Conservation (phyloP, 2,113 vertebrate species). For the Macquaria australasica region DNA sequence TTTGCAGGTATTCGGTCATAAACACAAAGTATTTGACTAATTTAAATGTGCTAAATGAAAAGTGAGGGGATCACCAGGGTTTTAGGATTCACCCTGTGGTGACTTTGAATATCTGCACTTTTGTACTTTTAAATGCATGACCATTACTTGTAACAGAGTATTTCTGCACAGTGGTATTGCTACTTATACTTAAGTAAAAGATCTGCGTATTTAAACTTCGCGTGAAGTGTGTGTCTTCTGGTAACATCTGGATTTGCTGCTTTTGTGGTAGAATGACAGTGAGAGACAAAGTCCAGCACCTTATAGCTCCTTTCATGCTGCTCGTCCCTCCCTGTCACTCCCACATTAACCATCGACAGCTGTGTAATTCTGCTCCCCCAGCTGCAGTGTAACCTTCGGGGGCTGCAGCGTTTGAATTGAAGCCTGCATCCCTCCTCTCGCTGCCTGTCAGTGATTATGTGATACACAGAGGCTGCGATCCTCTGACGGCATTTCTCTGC, state of each 20-base stretch:
- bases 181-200: neutral
- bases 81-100: too few relatives aligned
- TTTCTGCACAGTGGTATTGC: neutral
- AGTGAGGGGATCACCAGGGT: too few relatives aligned
- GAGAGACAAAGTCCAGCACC: neutral
- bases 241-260: neutral
- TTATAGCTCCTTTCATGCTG: neutral
- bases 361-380: slow-evolving; percentile 19
- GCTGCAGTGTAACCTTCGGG: slow-evolving; percentile 28
- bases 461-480: slow-evolving; percentile 51
- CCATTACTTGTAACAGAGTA: too few relatives aligned
- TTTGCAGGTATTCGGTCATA: too few relatives aligned
- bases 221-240: neutral
- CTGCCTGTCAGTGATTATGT: slow-evolving; percentile 61
- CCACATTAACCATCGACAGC: slow-evolving; percentile 6
- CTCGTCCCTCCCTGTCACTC: neutral
- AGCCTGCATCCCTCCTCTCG: slow-evolving; percentile 29
- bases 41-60: too few relatives aligned
- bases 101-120: too few relatives aligned
- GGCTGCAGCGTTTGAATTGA: slow-evolving; percentile 10
- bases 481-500: slow-evolving; percentile 43
- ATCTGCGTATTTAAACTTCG: too few relatives aligned
- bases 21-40: too few relatives aligned
- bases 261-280: neutral
- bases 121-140: neutral